Evolutionary conservation across 1,140 invertebrate species (phyloP).

Genomic region (Brachionus calyciflorus): DNA sequence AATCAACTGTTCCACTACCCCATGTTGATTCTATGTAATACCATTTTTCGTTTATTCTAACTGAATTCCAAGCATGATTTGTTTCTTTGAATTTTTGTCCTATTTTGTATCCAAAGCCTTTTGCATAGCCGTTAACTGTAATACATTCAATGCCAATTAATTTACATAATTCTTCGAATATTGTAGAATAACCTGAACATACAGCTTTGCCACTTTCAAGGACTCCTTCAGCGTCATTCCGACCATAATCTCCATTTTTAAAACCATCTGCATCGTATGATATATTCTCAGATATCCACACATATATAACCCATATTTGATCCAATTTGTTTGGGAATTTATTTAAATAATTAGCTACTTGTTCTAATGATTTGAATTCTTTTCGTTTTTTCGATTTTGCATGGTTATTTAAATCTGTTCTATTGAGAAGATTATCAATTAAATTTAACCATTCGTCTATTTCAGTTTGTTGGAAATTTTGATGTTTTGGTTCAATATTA

Average conservation of each 20-base stretch:
- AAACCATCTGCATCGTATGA: neutral
- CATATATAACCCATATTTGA: neutral
- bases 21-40: conserved; percentile 6
- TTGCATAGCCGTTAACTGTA: neutral
- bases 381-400: neutral
- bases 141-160: neutral
- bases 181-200: neutral
- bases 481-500: no score
- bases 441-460: neutral
- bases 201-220: neutral
- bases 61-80: conserved; percentile 26
- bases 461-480: neutral
- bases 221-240: neutral
- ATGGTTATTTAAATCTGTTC: neutral
- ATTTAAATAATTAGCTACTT: conserved; percentile 1
- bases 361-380: neutral
- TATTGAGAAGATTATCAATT: neutral
- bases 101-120: neutral
- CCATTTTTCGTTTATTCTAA: conserved; percentile 3
- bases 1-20: neutral
- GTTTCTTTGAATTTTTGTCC: conserved; percentile 1
- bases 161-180: neutral
- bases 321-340: neutral
- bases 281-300: conserved; percentile 25
- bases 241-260: neutral